These are phyloP conservation scores for Caenorhabditis afra DNA, from an alignment of 2,888 invertebrate species.

Conservation along the genomic window DNA sequence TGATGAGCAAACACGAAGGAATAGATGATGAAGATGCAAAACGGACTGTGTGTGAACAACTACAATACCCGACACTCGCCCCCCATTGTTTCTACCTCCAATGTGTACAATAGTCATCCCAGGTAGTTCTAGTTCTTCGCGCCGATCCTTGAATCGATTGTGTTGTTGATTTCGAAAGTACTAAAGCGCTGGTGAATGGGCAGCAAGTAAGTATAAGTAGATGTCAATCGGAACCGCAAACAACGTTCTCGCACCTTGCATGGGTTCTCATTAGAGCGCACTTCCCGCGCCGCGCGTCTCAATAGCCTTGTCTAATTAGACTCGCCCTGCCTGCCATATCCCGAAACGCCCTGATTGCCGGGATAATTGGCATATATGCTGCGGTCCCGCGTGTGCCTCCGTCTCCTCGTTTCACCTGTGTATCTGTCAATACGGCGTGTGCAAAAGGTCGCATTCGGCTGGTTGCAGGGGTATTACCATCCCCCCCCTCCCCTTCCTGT, in stretches of 20 bases:
- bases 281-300: not conserved
- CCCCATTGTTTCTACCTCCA: conserved; percentile 42
- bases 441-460: conserved; percentile 27
- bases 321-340: conserved; percentile 34
- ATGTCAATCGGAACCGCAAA: conserved; percentile 8
- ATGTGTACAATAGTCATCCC: not conserved
- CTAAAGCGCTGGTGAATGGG: not conserved
- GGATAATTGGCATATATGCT: conserved; percentile 53
- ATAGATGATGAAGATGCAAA: conserved; percentile 51
- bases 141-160: not conserved
- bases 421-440: conserved; percentile 9
- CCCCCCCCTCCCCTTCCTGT: conserved; percentile 1
- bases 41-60: conserved; percentile 56
- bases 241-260: not conserved
- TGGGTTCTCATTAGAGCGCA: conserved; percentile 6
- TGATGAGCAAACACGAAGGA: conserved; percentile 53
- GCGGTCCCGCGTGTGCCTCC: conserved; percentile 11
- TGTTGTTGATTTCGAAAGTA: not conserved
- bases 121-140: not conserved
- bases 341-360: conserved; percentile 58
- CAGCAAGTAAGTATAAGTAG: not conserved
- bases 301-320: conserved; percentile 55
- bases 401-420: conserved; percentile 23
- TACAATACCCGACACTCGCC: conserved; percentile 42
- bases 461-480: conserved; percentile 10